phyloP scores from a whole-genome alignment of 2,888 invertebrate species.

The Alcis repandata region DNA sequence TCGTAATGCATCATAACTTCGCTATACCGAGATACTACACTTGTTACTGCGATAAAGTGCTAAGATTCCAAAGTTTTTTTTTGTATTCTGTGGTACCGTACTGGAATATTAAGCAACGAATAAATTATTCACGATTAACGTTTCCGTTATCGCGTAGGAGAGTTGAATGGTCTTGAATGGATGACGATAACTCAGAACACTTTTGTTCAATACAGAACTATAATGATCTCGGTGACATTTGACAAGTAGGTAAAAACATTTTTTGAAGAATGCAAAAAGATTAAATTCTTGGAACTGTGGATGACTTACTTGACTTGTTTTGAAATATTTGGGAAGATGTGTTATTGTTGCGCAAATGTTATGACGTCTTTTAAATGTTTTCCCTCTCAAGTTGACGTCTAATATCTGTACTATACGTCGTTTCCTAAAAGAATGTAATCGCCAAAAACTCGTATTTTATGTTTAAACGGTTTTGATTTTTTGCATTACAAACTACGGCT shows the following conservation, averaged over 20 bases:
- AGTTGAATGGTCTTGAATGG: slow-evolving; percentile 25
- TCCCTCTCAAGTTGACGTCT: neutral
- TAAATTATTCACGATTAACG: slow-evolving; percentile 31
- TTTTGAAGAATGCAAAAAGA: neutral
- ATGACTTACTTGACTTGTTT: neutral
- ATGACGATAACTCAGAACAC: slow-evolving; percentile 10
- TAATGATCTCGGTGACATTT: neutral
- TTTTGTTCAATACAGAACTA: neutral
- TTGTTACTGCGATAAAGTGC: slow-evolving; percentile 3
- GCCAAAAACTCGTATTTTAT: no score
- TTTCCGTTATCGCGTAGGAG: slow-evolving; percentile 32
- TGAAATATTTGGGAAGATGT: neutral
- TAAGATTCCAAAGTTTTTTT: neutral
- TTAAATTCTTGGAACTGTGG: neutral
- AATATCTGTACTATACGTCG: no score
- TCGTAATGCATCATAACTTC: no score
- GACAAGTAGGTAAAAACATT: neutral
- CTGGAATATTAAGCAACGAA: slow-evolving; percentile 30
- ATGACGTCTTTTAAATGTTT: neutral
- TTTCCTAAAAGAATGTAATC: no score
- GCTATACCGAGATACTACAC: neutral
- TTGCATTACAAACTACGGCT: no score
- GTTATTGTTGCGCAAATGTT: neutral
- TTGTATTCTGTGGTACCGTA: slow-evolving; percentile 7
- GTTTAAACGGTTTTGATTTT: no score